Percentiles rank a stretch among this genome's conserved stretches.
Evolutionary conservation across 2,113 vertebrate species (phyloP).

Genomic region (Sorex fumeus): DNA sequence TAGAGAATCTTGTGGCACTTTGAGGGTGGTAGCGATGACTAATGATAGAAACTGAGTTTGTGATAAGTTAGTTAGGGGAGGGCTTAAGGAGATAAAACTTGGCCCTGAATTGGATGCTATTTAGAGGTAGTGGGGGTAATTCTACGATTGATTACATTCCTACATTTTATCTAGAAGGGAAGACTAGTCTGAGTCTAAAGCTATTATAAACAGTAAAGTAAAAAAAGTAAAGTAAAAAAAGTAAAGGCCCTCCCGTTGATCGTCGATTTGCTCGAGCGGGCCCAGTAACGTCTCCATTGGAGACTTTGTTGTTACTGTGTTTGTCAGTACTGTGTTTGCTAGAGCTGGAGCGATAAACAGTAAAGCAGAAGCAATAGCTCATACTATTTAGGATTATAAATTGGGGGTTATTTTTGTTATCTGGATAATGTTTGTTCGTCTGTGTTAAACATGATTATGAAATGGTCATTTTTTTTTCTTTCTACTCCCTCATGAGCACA

Average conservation of each 20-base stretch:
- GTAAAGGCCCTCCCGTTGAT: too few relatives aligned
- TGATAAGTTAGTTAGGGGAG: not conserved
- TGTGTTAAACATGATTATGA: not conserved
- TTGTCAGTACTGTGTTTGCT: too few relatives aligned
- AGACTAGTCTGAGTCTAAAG: not conserved
- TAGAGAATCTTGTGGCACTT: rapidly evolving
- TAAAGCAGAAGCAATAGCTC: not conserved
- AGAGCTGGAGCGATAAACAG: too few relatives aligned
- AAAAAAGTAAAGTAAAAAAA: too few relatives aligned
- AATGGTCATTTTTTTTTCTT: not conserved
- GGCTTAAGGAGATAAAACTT: not conserved
- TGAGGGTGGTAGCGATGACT: not conserved
- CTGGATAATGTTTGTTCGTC: not conserved
- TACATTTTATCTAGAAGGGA: not conserved
- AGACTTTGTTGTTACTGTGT: too few relatives aligned
- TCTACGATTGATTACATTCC: not conserved
- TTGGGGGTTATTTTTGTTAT: not conserved
- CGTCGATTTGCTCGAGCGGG: too few relatives aligned
- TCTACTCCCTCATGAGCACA: not conserved
- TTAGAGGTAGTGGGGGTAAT: not conserved
- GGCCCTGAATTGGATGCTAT: not conserved
- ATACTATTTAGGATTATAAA: not conserved
- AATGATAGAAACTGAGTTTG: not conserved
- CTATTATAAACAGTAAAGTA: not conserved
- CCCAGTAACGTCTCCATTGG: too few relatives aligned